phyloP scores from a whole-genome alignment of 1,140 invertebrate genomes.

The Lepidotrigona ventralis region DNA sequence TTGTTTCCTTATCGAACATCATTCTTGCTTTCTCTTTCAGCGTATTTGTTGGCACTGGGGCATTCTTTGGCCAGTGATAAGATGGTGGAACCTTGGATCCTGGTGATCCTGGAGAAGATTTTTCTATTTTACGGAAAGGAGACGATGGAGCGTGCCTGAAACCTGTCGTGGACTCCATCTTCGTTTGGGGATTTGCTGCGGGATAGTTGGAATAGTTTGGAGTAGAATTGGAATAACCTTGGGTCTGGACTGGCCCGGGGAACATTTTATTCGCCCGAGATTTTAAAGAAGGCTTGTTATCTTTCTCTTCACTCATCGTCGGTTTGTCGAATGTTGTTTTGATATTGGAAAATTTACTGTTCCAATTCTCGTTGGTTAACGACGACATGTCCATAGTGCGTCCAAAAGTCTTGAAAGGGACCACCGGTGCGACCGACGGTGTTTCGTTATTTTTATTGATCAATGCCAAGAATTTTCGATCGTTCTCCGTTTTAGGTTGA shows the following conservation, averaged over 20 bases:
- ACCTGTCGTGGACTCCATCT: slow-evolving; percentile 37
- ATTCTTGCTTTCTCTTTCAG: slow-evolving; percentile 69
- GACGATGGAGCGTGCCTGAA: slow-evolving; percentile 76
- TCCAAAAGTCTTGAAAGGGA: slow-evolving; percentile 71
- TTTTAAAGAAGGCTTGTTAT: slow-evolving; percentile 34
- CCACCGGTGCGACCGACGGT: slow-evolving; percentile 32
- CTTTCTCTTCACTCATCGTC: not conserved
- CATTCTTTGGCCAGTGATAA: slow-evolving; percentile 63
- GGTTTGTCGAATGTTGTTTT: slow-evolving; percentile 89
- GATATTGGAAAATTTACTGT: slow-evolving; percentile 89
- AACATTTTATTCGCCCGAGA: slow-evolving; percentile 25
- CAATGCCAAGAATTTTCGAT: slow-evolving; percentile 90
- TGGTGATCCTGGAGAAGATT: slow-evolving; percentile 3
- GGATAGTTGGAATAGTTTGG: not conserved
- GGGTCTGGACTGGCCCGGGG: not conserved
- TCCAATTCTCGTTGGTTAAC: slow-evolving; percentile 84
- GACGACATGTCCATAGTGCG: slow-evolving; percentile 54
- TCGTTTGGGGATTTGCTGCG: not conserved
- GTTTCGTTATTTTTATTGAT: slow-evolving; percentile 87
- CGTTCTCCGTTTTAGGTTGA: slow-evolving; percentile 90
- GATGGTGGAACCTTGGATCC: slow-evolving; percentile 45
- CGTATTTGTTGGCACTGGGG: slow-evolving; percentile 7
- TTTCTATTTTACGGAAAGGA: slow-evolving; percentile 76
- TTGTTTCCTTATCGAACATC: slow-evolving; percentile 71
- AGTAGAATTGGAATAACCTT: not conserved